A percentile compares a stretch with the other conserved stretches of the same genome.
Evolutionary conservation across 2,797 vertebrate species (phyloP).

Genomic region (Peromyscus nudipes): DNA sequence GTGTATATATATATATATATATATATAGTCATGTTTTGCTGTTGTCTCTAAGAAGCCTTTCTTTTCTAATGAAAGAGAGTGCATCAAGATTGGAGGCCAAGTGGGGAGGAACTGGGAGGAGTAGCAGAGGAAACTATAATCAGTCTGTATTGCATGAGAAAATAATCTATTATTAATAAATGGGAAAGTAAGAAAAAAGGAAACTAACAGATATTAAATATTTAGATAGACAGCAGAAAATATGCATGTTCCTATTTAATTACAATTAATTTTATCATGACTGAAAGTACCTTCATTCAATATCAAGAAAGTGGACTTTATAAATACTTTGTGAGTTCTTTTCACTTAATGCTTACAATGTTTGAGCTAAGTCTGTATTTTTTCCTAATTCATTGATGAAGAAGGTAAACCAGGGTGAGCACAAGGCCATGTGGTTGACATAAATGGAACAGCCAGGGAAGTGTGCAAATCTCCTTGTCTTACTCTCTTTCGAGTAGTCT

Average conservation of each 20-base stretch:
- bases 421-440: background rate
- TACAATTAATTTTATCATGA: background rate
- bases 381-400: background rate
- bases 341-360: constrained; percentile 5
- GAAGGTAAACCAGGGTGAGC: background rate
- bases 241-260: background rate
- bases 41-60: background rate
- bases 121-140: background rate
- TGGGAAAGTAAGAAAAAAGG: background rate
- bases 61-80: background rate
- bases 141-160: background rate
- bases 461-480: background rate
- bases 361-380: background rate
- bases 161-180: background rate
- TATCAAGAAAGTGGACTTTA: background rate
- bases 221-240: background rate
- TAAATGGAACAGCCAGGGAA: background rate
- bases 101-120: background rate
- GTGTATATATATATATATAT: too few relatives aligned
- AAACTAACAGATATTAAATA: background rate
- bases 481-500: background rate
- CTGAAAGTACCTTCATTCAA: background rate
- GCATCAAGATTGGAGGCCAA: background rate
- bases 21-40: background rate
- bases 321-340: background rate